These are phyloP conservation scores for Campoletis sonorensis DNA, from an alignment of 1,140 invertebrate genomes.

Conservation along the genomic window DNA sequence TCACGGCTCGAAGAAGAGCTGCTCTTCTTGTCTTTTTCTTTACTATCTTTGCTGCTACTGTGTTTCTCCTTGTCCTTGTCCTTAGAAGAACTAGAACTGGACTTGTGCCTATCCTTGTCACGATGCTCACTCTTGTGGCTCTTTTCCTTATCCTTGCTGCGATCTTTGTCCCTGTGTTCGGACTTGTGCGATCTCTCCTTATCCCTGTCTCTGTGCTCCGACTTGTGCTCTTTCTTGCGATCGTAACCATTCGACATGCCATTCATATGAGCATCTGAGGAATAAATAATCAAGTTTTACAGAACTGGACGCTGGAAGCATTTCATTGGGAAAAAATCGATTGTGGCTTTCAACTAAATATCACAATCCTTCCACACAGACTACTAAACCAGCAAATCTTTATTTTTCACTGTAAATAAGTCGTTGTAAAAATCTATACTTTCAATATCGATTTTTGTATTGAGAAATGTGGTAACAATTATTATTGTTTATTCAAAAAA, in stretches of 20 bases:
- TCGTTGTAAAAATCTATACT: no score
- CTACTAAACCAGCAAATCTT: no score
- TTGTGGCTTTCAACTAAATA: no score
- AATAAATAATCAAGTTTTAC: neutral
- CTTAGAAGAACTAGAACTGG: conserved; percentile 68
- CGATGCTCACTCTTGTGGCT: conserved; percentile 71
- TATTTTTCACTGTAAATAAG: no score
- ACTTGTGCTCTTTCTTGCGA: conserved; percentile 83
- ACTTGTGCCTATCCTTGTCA: conserved; percentile 69
- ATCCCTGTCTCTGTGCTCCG: conserved; percentile 79
- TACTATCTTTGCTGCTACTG: conserved; percentile 56
- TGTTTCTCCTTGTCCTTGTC: conserved; percentile 72
- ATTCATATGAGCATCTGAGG: conserved; percentile 79
- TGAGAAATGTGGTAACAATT: no score
- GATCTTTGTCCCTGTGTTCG: conserved; percentile 75
- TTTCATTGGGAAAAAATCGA: no score
- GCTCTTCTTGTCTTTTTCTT: conserved; percentile 69
- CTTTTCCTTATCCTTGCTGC: conserved; percentile 72
- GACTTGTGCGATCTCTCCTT: conserved; percentile 79
- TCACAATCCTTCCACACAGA: no score
- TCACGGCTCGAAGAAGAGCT: conserved; percentile 76
- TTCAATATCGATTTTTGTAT: no score
- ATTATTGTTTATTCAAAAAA: no score
- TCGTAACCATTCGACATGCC: conserved; percentile 84
- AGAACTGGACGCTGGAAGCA: neutral